These are phyloP conservation scores for Bathynomus jamesi DNA, from an alignment of 1,140 invertebrate genomes.

Conservation along the genomic window DNA sequence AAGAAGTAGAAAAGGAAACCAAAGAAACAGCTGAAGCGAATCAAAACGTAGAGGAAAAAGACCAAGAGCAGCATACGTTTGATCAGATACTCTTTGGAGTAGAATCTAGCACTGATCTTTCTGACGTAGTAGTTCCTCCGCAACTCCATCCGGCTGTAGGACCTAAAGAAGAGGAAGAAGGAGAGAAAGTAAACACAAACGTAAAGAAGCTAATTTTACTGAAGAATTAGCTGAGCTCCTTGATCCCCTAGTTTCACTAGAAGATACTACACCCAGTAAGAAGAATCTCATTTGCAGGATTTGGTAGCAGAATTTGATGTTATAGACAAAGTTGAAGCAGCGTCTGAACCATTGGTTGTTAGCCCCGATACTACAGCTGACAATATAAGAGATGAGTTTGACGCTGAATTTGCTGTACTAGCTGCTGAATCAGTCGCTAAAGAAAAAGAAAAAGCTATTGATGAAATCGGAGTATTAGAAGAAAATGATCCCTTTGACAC, in stretches of 20 bases:
- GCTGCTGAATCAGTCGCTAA: constrained; percentile 61
- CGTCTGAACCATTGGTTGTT: constrained; percentile 22
- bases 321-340: constrained; percentile 34
- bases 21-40: constrained; percentile 49
- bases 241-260: neutral
- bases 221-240: neutral
- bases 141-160: neutral
- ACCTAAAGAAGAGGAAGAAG: constrained; percentile 6
- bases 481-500: constrained; percentile 41
- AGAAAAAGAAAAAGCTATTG: constrained; percentile 33
- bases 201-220: too few species aligned
- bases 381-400: constrained; percentile 47
- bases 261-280: neutral
- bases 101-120: constrained; percentile 13
- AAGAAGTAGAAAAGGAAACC: constrained; percentile 47
- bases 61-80: constrained; percentile 36
- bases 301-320: constrained; percentile 49
- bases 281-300: constrained; percentile 36
- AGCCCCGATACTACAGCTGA: constrained; percentile 9
- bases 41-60: constrained; percentile 33
- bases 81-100: constrained; percentile 29
- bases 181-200: neutral
- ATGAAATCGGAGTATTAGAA: constrained; percentile 23
- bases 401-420: constrained; percentile 64
- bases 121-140: constrained; percentile 19